A percentile compares a stretch with the other conserved stretches of the same genome.
Conservation (phyloP, 1,140 invertebrate species). For the Drosophila simulans region DNA sequence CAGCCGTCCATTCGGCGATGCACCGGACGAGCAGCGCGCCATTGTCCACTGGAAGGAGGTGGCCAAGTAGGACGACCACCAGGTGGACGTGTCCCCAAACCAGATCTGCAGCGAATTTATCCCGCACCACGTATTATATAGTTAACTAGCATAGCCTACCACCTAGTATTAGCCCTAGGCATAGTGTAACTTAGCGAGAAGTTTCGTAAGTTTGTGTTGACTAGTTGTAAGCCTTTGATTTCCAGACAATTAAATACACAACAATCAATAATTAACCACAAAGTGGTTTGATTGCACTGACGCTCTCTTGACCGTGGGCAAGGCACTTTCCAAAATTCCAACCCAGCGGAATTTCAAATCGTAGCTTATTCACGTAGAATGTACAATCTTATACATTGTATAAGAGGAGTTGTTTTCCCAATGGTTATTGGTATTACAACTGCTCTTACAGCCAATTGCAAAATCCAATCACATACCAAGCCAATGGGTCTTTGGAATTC, state of each 20-base stretch:
- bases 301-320: slow-evolving; percentile 17
- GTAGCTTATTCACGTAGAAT: too few species aligned
- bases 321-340: slow-evolving; percentile 14
- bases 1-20: slow-evolving; percentile 89
- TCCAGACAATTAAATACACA: slow-evolving; percentile 72
- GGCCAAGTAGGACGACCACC: slow-evolving; percentile 35
- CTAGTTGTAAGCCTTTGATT: slow-evolving; percentile 73
- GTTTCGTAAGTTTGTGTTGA: slow-evolving; percentile 74
- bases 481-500: background rate
- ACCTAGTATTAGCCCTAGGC: slow-evolving; percentile 73
- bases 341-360: too few species aligned
- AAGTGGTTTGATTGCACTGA: slow-evolving; percentile 4
- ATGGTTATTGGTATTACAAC: background rate
- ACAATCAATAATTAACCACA: slow-evolving; percentile 36
- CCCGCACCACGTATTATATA: slow-evolving; percentile 68
- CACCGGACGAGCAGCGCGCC: slow-evolving; percentile 90
- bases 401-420: too few species aligned
- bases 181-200: slow-evolving; percentile 53
- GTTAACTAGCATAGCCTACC: slow-evolving; percentile 49
- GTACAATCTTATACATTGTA: too few species aligned
- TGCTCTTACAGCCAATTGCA: background rate
- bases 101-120: slow-evolving; percentile 68
- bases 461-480: background rate
- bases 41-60: slow-evolving; percentile 90
- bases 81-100: background rate